Base-by-base conservation (phyloP, 2,113 vertebrate genomes). In the Sterrhoptilus dennistouni region DNA sequence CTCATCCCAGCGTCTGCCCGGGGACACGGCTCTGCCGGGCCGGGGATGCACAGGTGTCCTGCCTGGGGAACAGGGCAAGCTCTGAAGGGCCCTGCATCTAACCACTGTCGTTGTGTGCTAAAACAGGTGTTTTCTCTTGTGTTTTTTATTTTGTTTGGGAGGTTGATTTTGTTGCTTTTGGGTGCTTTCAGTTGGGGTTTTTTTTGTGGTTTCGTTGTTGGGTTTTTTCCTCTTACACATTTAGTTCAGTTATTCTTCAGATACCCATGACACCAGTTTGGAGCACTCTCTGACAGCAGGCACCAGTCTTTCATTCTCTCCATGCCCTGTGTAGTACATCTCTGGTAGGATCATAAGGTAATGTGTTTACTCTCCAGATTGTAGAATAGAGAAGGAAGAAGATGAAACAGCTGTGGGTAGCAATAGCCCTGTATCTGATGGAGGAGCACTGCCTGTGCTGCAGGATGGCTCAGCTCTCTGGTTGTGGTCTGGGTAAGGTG, bases 61-160 rank as follows among this genome's bases (percentile, higher is more conserved):
- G 68, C 70, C 36, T n/a, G n/a, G 21, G 42, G 40, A 22, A 5
- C 4, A 24, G 8, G 22, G 5, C 29, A 2, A 31, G 36, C 22
- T 14, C 68, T 12, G 87, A 15, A 14, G 20, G 4, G 28, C 10
- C 9, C 35, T 12, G 47, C 14, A 1, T 27, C 11, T 21, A 9
- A 1, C 47, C 5, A 0, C 28, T 40, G 2, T 24, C 3, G 23
- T 7, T 5, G 8, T 78, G 17, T 81, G 2, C 31, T 70, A 9
- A 57, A 89, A 8, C 16, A 29, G 20, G 4, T 44, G 4, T 35
- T 50, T 83, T 64, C 38, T 54, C 68, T 12, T 54, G 11, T 21
- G n/a, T 5, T 23, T 35, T 60, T 17, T 11, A 7, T 36, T 77
- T 70, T 42, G 8, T 45, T 61, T 52, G 2, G 18, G 29, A 16